Percentiles rank a stretch among this genome's conserved stretches.
Evolutionary conservation across 2,113 vertebrate species (phyloP).

Genomic region (Chamaetylas fuelleborni): DNA sequence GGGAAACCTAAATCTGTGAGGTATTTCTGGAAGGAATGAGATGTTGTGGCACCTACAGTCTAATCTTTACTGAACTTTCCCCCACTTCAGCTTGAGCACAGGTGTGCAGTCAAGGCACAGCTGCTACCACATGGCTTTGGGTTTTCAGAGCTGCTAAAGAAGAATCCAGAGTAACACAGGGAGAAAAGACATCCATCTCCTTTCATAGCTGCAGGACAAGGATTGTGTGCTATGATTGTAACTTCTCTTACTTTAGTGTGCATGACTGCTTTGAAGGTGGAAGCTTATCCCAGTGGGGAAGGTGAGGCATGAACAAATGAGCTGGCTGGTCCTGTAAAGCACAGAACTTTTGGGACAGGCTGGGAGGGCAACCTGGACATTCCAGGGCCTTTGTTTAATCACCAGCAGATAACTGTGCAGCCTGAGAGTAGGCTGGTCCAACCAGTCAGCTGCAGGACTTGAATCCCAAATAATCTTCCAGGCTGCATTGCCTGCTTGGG

Average conservation of each 20-base stretch:
- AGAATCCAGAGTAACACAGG: neutral
- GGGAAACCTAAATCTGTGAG: neutral
- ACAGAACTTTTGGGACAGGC: neutral
- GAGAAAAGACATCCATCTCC: neutral
- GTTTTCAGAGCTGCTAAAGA: neutral
- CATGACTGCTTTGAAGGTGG: neutral
- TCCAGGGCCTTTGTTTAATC: neutral
- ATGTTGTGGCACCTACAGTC: neutral
- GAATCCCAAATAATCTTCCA: neutral
- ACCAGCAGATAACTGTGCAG: neutral
- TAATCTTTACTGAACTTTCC: constrained; percentile 16
- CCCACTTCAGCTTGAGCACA: neutral
- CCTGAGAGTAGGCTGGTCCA: neutral
- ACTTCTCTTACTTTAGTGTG: neutral
- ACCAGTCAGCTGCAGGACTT: neutral
- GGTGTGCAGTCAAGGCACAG: constrained; percentile 17
- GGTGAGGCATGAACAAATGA: neutral
- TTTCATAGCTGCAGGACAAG: neutral
- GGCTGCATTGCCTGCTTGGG: neutral
- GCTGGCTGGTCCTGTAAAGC: neutral
- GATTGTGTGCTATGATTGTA: neutral
- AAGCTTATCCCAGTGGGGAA: neutral
- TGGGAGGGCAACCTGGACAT: neutral
- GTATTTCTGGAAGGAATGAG: neutral
- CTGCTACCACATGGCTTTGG: constrained; percentile 15